Base-by-base conservation (phyloP, 2,113 vertebrate genomes). In the Mugil cephalus region DNA sequence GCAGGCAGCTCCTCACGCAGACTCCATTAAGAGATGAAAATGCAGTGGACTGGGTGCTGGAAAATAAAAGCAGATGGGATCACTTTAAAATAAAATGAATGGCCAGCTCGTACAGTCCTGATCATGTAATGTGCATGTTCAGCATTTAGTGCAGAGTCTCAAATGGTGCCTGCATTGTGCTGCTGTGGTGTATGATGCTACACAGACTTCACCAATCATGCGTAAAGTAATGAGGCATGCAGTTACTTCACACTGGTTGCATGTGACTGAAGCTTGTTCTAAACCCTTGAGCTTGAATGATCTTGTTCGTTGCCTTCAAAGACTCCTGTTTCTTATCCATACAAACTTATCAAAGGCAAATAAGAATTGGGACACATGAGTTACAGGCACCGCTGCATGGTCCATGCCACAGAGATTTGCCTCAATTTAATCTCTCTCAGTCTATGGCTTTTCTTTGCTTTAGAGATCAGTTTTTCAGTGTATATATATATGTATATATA, bases 1-100 rank as follows among this genome's bases (percentile, higher is more conserved):
- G 42, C 75, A 77, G 67, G 38, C 47, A 65, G 71, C 60, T 60
- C 39, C 51, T 34, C 54, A 40, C 36, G 12, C 70, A 45, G 74
- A 50, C 58, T 72, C 60, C 78, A 77, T 74, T 67, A 66, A 13
- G 18, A 77, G 14, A 73, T 79, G 45, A 54, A 51, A 64, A 51
- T 50, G n/a, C 48, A 60, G 59, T 52, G 51, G 38, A 56, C 8
- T 24, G 14, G 69, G 62, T 62, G 11, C 24, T 15, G 35, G 55
- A 50, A 58, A 70, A 67, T 45, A 55, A 64, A 52, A 6, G 39
- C 47, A 65, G 38, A 50, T 36, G 53, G 53, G 14, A 21, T 65
- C 1, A 4, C 60, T 79, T 42, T 60, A 35, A 74, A 74, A 68
- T 30, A 54, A 72, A 76, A 67, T 64, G 58, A 21, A 59, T 67